Evolutionary conservation across 1,140 invertebrate species (phyloP).

Genomic region (Diploscapter pachys): DNA sequence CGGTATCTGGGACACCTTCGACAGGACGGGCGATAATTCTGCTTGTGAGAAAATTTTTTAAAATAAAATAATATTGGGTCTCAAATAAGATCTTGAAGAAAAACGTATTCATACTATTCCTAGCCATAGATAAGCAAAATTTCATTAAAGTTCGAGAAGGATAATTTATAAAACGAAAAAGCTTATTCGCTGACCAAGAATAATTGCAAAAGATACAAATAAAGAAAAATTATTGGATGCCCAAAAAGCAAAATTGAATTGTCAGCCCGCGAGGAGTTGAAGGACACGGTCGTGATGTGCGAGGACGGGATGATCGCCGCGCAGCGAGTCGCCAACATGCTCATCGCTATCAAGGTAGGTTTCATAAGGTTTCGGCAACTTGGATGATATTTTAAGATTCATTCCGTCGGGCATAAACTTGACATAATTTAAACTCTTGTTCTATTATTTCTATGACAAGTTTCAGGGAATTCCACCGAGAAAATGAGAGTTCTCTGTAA

Average conservation of each 20-base stretch:
- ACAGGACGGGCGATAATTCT: conserved; percentile 34
- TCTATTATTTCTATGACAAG: too few species aligned
- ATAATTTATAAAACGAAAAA: neutral
- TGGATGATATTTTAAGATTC: too few species aligned
- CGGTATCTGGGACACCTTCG: conserved; percentile 45
- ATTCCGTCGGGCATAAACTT: too few species aligned
- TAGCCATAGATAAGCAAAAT: neutral
- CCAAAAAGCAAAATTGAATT: neutral
- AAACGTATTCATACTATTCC: neutral
- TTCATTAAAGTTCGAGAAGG: neutral
- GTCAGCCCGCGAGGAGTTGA: conserved; percentile 17
- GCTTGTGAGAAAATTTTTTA: neutral
- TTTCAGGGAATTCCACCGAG: too few species aligned
- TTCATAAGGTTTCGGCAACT: too few species aligned
- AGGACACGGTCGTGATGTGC: conserved; percentile 10
- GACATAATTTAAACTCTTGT: too few species aligned
- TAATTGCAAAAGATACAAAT: neutral
- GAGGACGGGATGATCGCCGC: conserved; percentile 9
- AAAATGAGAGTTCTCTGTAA: too few species aligned
- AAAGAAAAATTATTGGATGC: neutral
- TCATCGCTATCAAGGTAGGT: conserved; percentile 11
- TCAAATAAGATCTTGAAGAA: neutral
- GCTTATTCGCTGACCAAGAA: neutral
- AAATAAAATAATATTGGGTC: neutral
- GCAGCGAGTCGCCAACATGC: conserved; percentile 9